These are phyloP conservation scores for Sinella curviseta DNA, from an alignment of 1,140 invertebrate genomes.

Conservation along the genomic window DNA sequence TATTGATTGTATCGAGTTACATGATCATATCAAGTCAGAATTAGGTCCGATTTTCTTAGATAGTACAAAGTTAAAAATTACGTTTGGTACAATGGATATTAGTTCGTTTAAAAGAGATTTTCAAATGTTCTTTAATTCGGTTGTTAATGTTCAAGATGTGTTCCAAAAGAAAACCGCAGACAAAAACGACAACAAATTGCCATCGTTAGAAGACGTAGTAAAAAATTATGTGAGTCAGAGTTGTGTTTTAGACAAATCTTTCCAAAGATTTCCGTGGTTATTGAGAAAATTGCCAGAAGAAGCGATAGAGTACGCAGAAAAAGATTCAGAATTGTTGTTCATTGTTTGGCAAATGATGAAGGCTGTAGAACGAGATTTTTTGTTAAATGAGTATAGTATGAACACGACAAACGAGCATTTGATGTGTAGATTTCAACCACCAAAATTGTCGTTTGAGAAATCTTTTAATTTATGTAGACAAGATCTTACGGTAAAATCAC, in stretches of 20 bases:
- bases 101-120: not conserved
- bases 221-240: not conserved
- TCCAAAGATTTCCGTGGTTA: not conserved
- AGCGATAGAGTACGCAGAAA: constrained; percentile 4
- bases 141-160: not conserved
- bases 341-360: constrained; percentile 1
- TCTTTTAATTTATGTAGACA: not conserved
- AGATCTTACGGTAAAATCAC: too few species aligned
- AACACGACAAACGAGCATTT: not conserved
- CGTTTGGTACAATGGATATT: not conserved
- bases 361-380: not conserved
- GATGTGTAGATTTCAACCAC: not conserved
- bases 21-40: not conserved
- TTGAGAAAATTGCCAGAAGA: not conserved
- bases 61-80: not conserved
- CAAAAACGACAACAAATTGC: too few species aligned
- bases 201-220: not conserved
- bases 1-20: not conserved
- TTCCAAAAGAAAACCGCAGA: too few species aligned
- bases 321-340: not conserved
- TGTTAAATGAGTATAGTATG: not conserved
- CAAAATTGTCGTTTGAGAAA: not conserved
- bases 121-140: not conserved
- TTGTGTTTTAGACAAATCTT: not conserved
- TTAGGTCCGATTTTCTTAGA: not conserved